phyloP scores from a whole-genome alignment of 2,797 vertebrate genomes.

The Falco columbarius region DNA sequence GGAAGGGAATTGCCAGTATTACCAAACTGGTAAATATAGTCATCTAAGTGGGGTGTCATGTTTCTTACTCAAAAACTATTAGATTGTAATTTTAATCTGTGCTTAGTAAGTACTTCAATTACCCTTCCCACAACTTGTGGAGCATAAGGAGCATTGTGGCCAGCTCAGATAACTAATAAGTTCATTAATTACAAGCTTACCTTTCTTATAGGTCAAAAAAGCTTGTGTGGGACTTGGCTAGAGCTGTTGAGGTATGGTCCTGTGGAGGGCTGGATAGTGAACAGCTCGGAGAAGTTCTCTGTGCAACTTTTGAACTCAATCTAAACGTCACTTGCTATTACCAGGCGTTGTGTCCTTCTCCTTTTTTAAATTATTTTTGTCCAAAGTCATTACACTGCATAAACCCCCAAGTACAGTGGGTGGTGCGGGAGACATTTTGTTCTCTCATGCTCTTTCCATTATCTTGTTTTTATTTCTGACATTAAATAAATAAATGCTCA shows the following conservation, averaged over 20 bases:
- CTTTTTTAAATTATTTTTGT: not conserved
- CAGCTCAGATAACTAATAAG: constrained; percentile 18
- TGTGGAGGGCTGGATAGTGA: not conserved
- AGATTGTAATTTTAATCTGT: constrained; percentile 33
- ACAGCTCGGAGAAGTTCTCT: not conserved
- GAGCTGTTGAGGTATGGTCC: not conserved
- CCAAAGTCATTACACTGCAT: not conserved
- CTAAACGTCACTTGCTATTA: not conserved
- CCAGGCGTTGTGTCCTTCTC: not conserved
- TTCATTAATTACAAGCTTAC: constrained; percentile 48
- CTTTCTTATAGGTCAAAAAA: not conserved
- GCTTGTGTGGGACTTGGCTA: not conserved
- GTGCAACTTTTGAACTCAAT: not conserved
- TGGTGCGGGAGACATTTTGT: not conserved
- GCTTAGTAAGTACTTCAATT: constrained; percentile 32
- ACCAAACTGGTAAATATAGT: constrained; percentile 57
- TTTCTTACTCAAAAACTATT: constrained; percentile 36
- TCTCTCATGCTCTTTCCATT: not conserved
- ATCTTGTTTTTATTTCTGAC: not conserved
- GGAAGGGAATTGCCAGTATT: constrained; percentile 66
- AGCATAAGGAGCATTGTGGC: not conserved
- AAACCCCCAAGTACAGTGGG: not conserved
- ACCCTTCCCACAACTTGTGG: not conserved
- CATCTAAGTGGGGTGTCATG: constrained; percentile 10
- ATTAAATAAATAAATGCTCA: not conserved